These are phyloP conservation scores for Cerceris ruficornis DNA, from an alignment of 2,888 invertebrate genomes.

Conservation along the genomic window DNA sequence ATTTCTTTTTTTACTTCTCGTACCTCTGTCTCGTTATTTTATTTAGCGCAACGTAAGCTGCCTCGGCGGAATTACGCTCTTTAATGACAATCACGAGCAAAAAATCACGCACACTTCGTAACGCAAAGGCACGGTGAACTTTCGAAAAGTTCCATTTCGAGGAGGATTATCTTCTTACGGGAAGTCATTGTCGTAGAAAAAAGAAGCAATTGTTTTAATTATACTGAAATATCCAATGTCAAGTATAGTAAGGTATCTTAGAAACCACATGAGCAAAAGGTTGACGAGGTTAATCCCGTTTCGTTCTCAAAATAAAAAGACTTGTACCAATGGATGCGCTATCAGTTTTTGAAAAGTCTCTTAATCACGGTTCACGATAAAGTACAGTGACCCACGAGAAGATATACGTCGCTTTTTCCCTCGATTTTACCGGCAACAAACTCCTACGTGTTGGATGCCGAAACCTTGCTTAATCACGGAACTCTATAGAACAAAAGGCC, in stretches of 20 bases:
- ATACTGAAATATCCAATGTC: too few species aligned
- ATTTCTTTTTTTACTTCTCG: background rate
- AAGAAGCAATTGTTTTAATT: background rate
- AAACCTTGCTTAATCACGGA: constrained; percentile 54
- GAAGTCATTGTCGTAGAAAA: constrained; percentile 30
- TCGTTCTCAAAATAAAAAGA: constrained; percentile 49
- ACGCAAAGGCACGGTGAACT: background rate
- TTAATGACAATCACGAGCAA: constrained; percentile 29
- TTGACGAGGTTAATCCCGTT: constrained; percentile 62
- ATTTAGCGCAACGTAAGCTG: constrained; percentile 56
- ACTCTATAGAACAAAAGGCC: constrained; percentile 25
- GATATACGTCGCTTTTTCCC: constrained; percentile 25
- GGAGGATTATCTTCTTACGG: background rate
- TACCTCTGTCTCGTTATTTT: constrained; percentile 56
- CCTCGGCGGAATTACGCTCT: constrained; percentile 35
- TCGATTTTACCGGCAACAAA: constrained; percentile 47
- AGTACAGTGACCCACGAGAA: constrained; percentile 48
- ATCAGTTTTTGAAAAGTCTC: constrained; percentile 55
- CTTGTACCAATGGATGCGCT: constrained; percentile 40
- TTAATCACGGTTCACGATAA: constrained; percentile 56
- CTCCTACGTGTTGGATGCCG: constrained; percentile 46
- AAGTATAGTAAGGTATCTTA: too few species aligned
- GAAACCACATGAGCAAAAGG: constrained; percentile 39
- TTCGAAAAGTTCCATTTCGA: background rate
- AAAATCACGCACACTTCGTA: background rate